Evolutionary conservation across 1,140 invertebrate genomes (phyloP), one percentile per base, ranked within the genome.

Genomic region (Mizuhopecten yessoensis): DNA sequence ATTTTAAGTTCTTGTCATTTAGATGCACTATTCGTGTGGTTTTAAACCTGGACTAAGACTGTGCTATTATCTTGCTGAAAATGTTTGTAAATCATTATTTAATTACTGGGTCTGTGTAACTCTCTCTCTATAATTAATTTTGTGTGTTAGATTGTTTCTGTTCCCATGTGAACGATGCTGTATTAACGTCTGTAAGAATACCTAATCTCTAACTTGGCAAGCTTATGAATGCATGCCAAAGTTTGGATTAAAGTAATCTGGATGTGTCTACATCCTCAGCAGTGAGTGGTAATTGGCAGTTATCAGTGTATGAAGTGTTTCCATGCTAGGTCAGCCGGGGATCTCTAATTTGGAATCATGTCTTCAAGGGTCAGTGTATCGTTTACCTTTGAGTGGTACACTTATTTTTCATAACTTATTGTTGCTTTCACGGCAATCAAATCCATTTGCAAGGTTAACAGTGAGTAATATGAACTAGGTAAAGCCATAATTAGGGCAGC

Each of bases 181-280:
- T 45, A 20, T 45, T 45, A 45, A 0, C 1, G 17, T 39, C 36
- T 7, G 36, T 39, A 20, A 49, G 45, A 49, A 49, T 49, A 23
- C 42, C 42, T 45, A 45, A 45, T 75, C 57, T 75, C 23, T n/a
- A n/a, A 75, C 57, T 75, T 29, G 23, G 57, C n/a, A 75, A 3
- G 2, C 57, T 75, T 75, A n/a, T 75, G n/a, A 75, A 75, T 75
- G 29, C 57, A 23, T 75, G 42, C 42, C 42, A 45, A 45, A 45
- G 42, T 45, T 45, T 45, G 57, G 57, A 75, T 75, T 75, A 75
- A n/a, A 75, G 57, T 75, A 75, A 75, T 75, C 57, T 75, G 57
- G n/a, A 75, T 0, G n/a, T 75, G 57, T 75, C 57, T 75, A 75
- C 57, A 75, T 75, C 57, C 23, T 5, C n/a, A 29, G 29, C 57